Evolutionary conservation across 2,797 vertebrate genomes (phyloP).

Genomic region (Lutjanus campechanus): DNA sequence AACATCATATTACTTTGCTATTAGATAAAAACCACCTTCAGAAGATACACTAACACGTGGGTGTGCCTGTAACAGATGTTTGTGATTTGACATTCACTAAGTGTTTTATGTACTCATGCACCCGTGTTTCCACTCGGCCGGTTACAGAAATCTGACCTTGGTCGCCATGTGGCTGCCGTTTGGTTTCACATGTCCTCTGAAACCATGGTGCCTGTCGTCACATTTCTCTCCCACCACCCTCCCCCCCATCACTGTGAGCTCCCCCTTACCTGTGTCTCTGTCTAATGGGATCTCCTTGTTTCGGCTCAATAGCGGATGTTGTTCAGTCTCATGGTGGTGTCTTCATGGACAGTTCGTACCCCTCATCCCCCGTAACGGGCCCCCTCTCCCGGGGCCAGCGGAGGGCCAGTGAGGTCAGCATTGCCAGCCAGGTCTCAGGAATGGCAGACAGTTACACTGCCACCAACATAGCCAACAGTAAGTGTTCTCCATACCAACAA

Average conservation of each 20-base stretch:
- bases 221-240: conserved; percentile 46
- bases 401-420: conserved; percentile 98
- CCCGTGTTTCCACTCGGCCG: conserved; percentile 31
- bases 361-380: conserved; percentile 92
- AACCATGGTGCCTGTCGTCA: conserved; percentile 62
- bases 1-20: neutral
- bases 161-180: conserved; percentile 39
- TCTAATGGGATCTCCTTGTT: conserved; percentile 89
- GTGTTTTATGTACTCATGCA: conserved; percentile 62
- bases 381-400: conserved; percentile 92
- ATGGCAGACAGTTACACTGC: conserved; percentile 98
- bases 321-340: conserved; percentile 96
- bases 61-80: conserved; percentile 37
- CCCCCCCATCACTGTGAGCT: conserved; percentile 60
- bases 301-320: conserved; percentile 93
- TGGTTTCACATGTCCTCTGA: conserved; percentile 66
- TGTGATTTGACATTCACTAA: conserved; percentile 48
- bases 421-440: conserved; percentile 98
- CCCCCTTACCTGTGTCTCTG: conserved; percentile 76
- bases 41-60: conserved; percentile 23
- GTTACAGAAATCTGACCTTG: conserved; percentile 60
- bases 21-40: conserved; percentile 1
- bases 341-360: conserved; percentile 94
- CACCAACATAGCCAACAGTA: conserved; percentile 97
- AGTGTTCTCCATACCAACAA: conserved; percentile 84